These are phyloP conservation scores for Crypturellus tataupa DNA, from an alignment of 2,797 vertebrate species.

Conservation along the genomic window DNA sequence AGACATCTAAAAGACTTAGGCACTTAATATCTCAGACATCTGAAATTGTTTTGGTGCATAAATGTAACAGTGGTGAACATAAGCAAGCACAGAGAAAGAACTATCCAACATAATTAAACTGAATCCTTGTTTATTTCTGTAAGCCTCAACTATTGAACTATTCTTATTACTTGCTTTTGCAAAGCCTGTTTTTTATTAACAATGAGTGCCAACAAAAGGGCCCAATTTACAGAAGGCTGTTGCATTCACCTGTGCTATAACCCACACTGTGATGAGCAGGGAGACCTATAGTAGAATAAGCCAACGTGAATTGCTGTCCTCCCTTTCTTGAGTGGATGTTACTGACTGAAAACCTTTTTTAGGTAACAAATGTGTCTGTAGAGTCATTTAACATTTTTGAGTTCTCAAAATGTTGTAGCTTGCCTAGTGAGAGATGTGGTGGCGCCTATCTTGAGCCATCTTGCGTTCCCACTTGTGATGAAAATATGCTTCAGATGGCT, in stretches of 20 bases:
- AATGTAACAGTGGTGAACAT: background rate
- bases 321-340: background rate
- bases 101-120: background rate
- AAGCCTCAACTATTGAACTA: background rate
- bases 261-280: background rate
- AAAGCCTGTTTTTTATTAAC: background rate
- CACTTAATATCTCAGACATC: background rate
- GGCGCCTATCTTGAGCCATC: background rate
- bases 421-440: background rate
- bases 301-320: background rate
- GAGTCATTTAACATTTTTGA: background rate
- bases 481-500: background rate
- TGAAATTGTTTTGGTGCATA: background rate
- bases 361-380: background rate
- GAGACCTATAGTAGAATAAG: background rate
- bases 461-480: no score
- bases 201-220: background rate
- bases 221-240: background rate
- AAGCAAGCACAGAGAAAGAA: background rate
- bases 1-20: background rate
- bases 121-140: background rate
- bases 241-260: background rate
- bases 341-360: background rate
- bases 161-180: background rate
- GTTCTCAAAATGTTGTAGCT: background rate